Conservation (phyloP, 2,113 vertebrate genomes). For the Nannobrachium achirus region DNA sequence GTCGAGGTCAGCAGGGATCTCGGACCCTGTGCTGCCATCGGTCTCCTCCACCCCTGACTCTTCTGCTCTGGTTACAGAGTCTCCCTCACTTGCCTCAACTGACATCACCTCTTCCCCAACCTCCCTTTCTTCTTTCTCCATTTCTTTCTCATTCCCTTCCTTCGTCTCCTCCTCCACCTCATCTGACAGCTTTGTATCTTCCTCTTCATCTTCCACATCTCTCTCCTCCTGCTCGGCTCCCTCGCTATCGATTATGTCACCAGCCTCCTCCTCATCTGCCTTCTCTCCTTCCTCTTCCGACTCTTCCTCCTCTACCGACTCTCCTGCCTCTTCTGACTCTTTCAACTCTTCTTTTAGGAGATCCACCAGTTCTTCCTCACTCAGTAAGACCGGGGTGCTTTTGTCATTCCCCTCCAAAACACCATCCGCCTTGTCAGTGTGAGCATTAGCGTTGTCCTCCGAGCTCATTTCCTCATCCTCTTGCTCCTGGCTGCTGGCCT, state of each 20-base stretch:
- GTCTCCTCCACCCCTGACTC: constrained; percentile 50
- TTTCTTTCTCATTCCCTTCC: background rate
- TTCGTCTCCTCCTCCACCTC: constrained; percentile 7
- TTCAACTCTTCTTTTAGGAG: constrained; percentile 67
- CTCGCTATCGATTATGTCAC: background rate
- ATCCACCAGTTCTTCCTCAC: constrained; percentile 68
- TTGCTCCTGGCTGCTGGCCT: constrained; percentile 63
- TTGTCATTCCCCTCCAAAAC: constrained; percentile 35
- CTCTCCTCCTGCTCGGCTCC: background rate
- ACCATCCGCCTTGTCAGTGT: constrained; percentile 27
- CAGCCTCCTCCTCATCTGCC: constrained; percentile 8
- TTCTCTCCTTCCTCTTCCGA: constrained; percentile 24
- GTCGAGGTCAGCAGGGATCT: constrained; percentile 67
- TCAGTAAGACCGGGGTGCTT: constrained; percentile 67
- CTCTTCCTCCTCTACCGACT: constrained; percentile 31
- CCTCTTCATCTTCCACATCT: background rate
- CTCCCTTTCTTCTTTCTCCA: constrained; percentile 5
- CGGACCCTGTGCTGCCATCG: constrained; percentile 70
- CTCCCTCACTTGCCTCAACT: constrained; percentile 12
- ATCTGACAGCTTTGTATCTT: constrained; percentile 4
- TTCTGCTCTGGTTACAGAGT: constrained; percentile 3
- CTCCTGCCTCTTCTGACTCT: constrained; percentile 57
- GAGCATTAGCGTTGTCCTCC: constrained; percentile 41
- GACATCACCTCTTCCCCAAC: constrained; percentile 15
- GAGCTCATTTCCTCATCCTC: constrained; percentile 68